A percentile compares a stretch with the other conserved stretches of the same genome.
Conservation (phyloP, 1,140 invertebrate genomes). For the Drosophila miranda region DNA sequence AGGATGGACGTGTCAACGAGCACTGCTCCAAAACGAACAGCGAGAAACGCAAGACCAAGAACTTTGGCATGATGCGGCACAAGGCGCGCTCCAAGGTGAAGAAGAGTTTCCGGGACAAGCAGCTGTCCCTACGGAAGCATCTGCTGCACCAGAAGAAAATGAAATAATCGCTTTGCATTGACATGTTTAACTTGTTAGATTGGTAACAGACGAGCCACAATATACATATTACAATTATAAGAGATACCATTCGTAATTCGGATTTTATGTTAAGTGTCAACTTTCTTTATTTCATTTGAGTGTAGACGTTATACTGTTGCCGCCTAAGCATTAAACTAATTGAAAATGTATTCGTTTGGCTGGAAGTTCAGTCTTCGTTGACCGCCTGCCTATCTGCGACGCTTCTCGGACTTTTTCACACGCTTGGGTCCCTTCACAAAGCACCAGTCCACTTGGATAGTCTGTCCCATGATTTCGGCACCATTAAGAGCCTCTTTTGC, state of each 20-base stretch:
- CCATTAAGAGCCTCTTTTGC: slow-evolving; percentile 96
- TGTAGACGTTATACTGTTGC: slow-evolving; percentile 43
- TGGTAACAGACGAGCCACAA: too few species aligned
- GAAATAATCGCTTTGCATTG: slow-evolving; percentile 83
- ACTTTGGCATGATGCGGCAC: slow-evolving; percentile 97
- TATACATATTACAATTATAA: too few species aligned
- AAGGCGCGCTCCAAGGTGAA: slow-evolving; percentile 94
- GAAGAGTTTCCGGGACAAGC: slow-evolving; percentile 96
- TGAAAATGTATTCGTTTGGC: slow-evolving; percentile 32
- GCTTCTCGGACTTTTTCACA: slow-evolving; percentile 75
- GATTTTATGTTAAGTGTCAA: slow-evolving; percentile 14
- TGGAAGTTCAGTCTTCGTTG: not conserved
- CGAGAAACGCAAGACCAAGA: slow-evolving; percentile 96
- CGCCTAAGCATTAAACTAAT: slow-evolving; percentile 52
- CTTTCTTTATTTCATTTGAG: slow-evolving; percentile 56
- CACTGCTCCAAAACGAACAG: slow-evolving; percentile 96
- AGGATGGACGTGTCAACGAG: slow-evolving; percentile 92
- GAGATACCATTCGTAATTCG: too few species aligned
- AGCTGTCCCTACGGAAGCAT: slow-evolving; percentile 93
- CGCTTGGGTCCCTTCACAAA: slow-evolving; percentile 94
- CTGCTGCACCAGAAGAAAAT: slow-evolving; percentile 93
- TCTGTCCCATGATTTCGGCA: slow-evolving; percentile 94
- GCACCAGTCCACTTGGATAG: slow-evolving; percentile 97
- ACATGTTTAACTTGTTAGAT: too few species aligned
- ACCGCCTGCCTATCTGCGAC: slow-evolving; percentile 56